Percentiles rank a stretch among this genome's conserved stretches.
phyloP scores from a whole-genome alignment of 2,888 invertebrate species.

The Stegana nigrithorax region DNA sequence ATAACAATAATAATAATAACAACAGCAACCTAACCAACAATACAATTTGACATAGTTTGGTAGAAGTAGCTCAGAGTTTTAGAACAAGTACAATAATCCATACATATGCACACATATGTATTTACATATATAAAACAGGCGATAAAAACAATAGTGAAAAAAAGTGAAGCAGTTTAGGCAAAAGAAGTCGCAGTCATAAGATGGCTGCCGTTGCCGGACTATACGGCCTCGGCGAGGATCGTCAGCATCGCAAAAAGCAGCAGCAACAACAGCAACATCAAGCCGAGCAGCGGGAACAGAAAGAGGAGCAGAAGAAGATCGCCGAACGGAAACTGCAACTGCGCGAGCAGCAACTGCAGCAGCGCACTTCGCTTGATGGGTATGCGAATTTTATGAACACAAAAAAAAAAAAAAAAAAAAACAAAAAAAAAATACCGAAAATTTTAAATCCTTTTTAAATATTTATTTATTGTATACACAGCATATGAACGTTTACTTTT shows the following conservation, averaged over 20 bases:
- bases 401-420: too few relatives aligned
- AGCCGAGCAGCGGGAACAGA: constrained; percentile 73
- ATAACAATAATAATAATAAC: too few relatives aligned
- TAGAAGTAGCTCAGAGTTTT: too few relatives aligned
- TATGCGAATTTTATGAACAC: constrained; percentile 48
- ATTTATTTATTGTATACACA: too few relatives aligned
- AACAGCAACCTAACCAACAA: too few relatives aligned
- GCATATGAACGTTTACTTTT: background rate
- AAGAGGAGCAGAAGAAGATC: constrained; percentile 68
- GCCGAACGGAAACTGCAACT: constrained; percentile 61
- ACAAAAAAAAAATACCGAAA: too few relatives aligned
- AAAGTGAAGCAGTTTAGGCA: background rate
- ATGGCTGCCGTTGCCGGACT: constrained; percentile 86
- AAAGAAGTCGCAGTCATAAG: constrained; percentile 8
- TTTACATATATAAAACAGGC: background rate
- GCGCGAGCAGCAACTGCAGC: constrained; percentile 49
- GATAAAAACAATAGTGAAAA: background rate
- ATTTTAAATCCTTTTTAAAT: too few relatives aligned
- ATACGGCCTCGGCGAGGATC: constrained; percentile 83
- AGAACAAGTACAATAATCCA: too few relatives aligned
- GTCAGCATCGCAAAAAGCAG: constrained; percentile 69
- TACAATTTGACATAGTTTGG: too few relatives aligned
- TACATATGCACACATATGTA: background rate
- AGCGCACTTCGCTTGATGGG: constrained; percentile 64
- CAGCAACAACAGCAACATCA: constrained; percentile 71